Conservation (phyloP, 1,140 invertebrate genomes). For the Pentalonia nigronervosa region DNA sequence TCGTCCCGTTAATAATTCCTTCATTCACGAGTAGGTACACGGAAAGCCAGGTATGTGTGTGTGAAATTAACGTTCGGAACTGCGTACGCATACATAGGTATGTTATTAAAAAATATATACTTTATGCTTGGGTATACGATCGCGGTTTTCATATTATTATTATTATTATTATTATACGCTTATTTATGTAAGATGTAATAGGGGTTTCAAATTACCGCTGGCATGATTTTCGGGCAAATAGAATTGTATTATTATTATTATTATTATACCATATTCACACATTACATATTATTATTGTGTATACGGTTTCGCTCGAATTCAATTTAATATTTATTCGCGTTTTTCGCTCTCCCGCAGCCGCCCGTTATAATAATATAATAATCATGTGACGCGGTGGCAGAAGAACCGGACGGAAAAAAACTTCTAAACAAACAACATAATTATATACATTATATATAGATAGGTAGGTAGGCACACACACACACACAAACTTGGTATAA, state of each 20-base stretch:
- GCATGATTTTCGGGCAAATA: neutral
- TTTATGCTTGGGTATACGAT: neutral
- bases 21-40: neutral
- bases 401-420: conserved; percentile 28
- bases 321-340: conserved; percentile 8
- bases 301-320: neutral
- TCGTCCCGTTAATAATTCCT: neutral
- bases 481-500: neutral
- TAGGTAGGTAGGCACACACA: neutral
- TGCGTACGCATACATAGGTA: neutral
- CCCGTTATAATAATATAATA: neutral
- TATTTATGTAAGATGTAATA: neutral
- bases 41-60: neutral
- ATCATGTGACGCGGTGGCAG: neutral
- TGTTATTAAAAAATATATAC: neutral
- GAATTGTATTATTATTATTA: neutral
- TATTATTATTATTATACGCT: neutral
- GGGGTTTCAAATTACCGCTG: conserved; percentile 18
- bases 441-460: conserved; percentile 5
- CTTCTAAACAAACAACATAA: conserved; percentile 42
- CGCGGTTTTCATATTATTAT: neutral
- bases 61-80: conserved; percentile 48
- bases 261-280: neutral
- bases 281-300: neutral
- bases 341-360: neutral